Evolutionary conservation across 2,113 vertebrate species (phyloP), one percentile per base, ranked within the genome.

Genomic region (Apaloderma vittatum): DNA sequence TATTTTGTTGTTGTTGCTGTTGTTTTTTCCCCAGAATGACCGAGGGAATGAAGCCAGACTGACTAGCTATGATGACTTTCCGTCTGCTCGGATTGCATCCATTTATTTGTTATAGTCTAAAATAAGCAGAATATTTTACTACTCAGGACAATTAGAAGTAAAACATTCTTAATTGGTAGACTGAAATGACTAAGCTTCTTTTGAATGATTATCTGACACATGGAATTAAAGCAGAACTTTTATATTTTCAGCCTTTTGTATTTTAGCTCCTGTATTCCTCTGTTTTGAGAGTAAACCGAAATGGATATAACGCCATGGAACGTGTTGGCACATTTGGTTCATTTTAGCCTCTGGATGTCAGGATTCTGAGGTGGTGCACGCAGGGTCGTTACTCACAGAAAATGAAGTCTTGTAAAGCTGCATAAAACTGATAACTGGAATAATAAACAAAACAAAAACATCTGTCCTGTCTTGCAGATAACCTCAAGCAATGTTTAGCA

Each of bases 401-500:
- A 95, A 86, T 83, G 46, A 71, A 88, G 62, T 88, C 78, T 48
- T 91, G n/a, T 77, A 76, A 62, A 93, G 58, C 87, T 91, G 46
- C 55, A 76, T 26, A 88, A 82, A 94, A 79, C 58, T 3, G 22
- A n/a, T 87, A 88, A 66, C 70, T 92, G 71, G 52, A 95, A 95
- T 80, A 93, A 93, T 90, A 91, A 95, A 85, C 78, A 83, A 93
- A 94, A 76, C 46, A 54, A 92, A 93, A 94, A 58, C 92, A 93
- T 94, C 93, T 96, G 92, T 85, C 4, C 36, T 82, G 37, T 74
- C 58, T 85, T 48, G 14, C 54, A 93, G 62, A 95, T 79, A 94
- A 88, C 94, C 85, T 88, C 77, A 80, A 94, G 87, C 70, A 62
- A 34, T 6, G 3, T 76, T 83, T 48, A 95, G 62, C 49, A 91